Conservation (phyloP, 2,888 invertebrate genomes). For the Melitaea athalia region DNA sequence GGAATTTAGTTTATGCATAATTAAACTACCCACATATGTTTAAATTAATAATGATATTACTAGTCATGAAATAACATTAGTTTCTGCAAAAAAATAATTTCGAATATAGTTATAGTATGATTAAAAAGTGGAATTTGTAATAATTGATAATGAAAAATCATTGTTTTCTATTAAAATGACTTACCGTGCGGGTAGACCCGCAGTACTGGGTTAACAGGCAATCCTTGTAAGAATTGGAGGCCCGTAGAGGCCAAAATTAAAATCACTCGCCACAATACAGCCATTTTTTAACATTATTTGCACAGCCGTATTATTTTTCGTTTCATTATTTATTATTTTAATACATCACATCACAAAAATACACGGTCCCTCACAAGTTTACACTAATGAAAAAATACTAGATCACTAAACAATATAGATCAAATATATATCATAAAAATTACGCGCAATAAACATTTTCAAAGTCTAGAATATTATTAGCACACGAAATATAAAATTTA, state of each 20-base stretch:
- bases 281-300: constrained; percentile 79
- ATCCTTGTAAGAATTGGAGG: constrained; percentile 69
- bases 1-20: background rate
- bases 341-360: constrained; percentile 79
- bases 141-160: constrained; percentile 38
- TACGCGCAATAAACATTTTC: constrained; percentile 58
- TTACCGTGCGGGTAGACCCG: constrained; percentile 78
- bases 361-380: constrained; percentile 77
- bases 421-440: constrained; percentile 56
- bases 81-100: background rate
- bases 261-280: constrained; percentile 75
- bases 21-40: constrained; percentile 7
- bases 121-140: constrained; percentile 1
- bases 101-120: background rate
- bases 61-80: background rate
- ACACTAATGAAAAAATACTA: constrained; percentile 57
- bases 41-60: background rate
- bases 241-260: constrained; percentile 75
- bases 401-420: constrained; percentile 55
- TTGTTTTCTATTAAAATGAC: constrained; percentile 52
- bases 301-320: constrained; percentile 73
- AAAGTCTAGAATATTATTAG: constrained; percentile 55
- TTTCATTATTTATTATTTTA: constrained; percentile 77
- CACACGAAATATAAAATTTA: constrained; percentile 59
- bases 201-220: constrained; percentile 74